Percentiles rank a stretch among this genome's conserved stretches.
Evolutionary conservation across 2,888 invertebrate genomes (phyloP).

Genomic region (Opisthograptis luteolata): DNA sequence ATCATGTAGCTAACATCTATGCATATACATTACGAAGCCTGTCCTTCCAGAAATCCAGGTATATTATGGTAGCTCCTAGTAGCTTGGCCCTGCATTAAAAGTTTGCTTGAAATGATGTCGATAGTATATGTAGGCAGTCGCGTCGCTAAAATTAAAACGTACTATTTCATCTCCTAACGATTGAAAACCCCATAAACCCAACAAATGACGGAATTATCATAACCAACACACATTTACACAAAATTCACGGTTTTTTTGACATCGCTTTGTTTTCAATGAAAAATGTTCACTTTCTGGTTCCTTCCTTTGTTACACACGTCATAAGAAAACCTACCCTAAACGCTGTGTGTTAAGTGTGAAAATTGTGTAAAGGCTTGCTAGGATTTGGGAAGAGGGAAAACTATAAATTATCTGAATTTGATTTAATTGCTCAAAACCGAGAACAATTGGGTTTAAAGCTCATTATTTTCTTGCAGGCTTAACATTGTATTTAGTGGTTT

Average conservation of each 20-base stretch:
- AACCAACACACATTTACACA: conserved; percentile 35
- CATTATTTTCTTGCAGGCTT: conserved; percentile 23
- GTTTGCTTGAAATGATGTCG: no score
- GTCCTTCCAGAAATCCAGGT: no score
- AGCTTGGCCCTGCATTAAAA: no score
- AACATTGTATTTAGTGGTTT: no score
- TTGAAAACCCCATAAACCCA: conserved; percentile 1
- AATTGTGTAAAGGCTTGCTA: not conserved
- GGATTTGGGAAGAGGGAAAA: conserved; percentile 20
- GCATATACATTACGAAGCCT: no score
- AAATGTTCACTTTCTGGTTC: conserved; percentile 55
- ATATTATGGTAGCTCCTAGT: no score
- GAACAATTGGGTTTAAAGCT: conserved; percentile 40
- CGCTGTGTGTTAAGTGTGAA: accelerated
- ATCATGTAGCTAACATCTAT: no score
- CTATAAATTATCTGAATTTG: conserved; percentile 45
- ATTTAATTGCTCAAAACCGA: conserved; percentile 40
- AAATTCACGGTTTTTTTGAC: conserved; percentile 44
- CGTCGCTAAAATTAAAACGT: no score
- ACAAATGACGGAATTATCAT: conserved; percentile 9
- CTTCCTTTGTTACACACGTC: conserved; percentile 29
- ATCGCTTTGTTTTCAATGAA: conserved; percentile 63
- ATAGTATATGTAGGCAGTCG: no score
- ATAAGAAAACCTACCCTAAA: conserved; percentile 20
- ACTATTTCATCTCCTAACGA: not conserved